Evolutionary conservation across 2,113 vertebrate genomes (phyloP).

Genomic region (Tenebrosternarchus preto): DNA sequence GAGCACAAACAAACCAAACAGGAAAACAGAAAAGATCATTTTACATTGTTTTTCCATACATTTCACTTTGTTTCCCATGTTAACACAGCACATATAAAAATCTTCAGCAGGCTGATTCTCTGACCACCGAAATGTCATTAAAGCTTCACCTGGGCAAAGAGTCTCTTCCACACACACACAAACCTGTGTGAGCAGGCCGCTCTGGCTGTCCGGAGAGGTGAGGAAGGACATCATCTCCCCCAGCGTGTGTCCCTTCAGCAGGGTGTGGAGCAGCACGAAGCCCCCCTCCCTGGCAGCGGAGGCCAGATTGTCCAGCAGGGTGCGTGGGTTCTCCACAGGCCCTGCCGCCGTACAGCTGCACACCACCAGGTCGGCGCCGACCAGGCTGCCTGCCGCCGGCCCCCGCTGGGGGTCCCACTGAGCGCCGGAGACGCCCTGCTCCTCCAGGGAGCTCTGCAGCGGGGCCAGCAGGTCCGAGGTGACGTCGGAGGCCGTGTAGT

Average conservation of each 20-base stretch:
- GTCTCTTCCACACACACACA: neutral
- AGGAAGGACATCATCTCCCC: conserved; percentile 84
- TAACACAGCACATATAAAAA: too few species aligned
- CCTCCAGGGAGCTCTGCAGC: conserved; percentile 69
- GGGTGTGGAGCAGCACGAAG: conserved; percentile 86
- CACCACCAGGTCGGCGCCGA: conserved; percentile 79
- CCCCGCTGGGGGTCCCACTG: conserved; percentile 81
- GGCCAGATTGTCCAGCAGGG: conserved; percentile 78
- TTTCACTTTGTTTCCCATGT: too few species aligned
- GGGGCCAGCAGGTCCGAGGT: conserved; percentile 67
- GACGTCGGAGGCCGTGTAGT: conserved; percentile 83
- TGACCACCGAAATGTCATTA: too few species aligned
- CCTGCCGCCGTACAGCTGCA: conserved; percentile 78
- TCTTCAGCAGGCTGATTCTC: too few species aligned
- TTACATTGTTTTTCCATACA: too few species aligned
- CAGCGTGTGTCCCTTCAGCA: conserved; percentile 82
- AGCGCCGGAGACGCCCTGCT: conserved; percentile 61
- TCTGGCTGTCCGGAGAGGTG: conserved; percentile 66
- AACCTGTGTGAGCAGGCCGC: conserved; percentile 83
- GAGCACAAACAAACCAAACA: neutral
- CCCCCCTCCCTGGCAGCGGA: conserved; percentile 82
- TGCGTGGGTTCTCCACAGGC: conserved; percentile 54
- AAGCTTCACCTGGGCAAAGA: too few species aligned
- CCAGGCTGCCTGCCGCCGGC: conserved; percentile 69
- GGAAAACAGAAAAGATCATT: too few species aligned